Evolutionary conservation across 2,888 invertebrate species (phyloP), one percentile per base, ranked within the genome.

Genomic region (Mylabris sibirica): DNA sequence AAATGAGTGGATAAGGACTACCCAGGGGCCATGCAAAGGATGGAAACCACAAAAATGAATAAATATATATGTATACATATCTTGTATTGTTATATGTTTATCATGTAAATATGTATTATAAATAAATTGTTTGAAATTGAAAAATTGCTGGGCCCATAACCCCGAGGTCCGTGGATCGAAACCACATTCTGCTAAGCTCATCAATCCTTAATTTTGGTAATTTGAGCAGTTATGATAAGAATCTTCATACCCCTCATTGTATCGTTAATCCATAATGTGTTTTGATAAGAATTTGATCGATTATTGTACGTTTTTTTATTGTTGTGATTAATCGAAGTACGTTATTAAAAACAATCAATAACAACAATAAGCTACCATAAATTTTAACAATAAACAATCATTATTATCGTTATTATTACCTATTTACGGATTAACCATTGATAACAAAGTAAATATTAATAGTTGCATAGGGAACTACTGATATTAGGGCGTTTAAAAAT

Each of bases 91-190:
- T n/a, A n/a, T n/a, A n/a, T n/a, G n/a, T n/a, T n/a, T n/a, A n/a
- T n/a, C n/a, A n/a, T n/a, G n/a, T n/a, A n/a, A n/a, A n/a, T n/a
- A n/a, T n/a, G n/a, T n/a, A n/a, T n/a, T n/a, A n/a, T n/a, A n/a
- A n/a, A n/a, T n/a, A n/a, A n/a, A n/a, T n/a, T n/a, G n/a, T n/a
- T n/a, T n/a, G n/a, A n/a, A n/a, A n/a, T n/a, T n/a, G n/a, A n/a
- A n/a, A n/a, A n/a, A n/a, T n/a, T n/a, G n/a, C n/a, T n/a, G n/a
- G n/a, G 90, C 91, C 90, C 90, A 92, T 92, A 92, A 92, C 91
- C 93, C 93, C 93, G 93, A 93, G 93, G 91, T 93, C 93, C 93
- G 93, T 93, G 91, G 92, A 92, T 92, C 91, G 92, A 93, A 92
- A 92, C 92, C 91, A 92, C 91, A 92, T 91, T 91, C 90, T 90